phyloP scores from a whole-genome alignment of 2,797 vertebrate species.

The Trichosurus vulpecula region DNA sequence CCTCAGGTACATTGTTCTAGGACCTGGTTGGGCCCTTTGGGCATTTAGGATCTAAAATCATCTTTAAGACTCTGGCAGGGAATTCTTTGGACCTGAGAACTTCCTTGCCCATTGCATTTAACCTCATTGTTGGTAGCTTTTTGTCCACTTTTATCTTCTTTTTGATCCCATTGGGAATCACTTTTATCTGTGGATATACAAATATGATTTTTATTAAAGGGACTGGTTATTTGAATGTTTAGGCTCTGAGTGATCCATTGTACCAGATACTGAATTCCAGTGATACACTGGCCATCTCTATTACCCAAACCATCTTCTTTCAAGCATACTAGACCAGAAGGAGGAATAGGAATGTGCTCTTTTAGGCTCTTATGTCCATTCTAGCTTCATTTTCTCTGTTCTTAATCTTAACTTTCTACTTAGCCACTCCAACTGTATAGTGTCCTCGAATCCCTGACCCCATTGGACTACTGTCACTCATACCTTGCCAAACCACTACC shows the following conservation, averaged over 20 bases:
- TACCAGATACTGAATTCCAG: not conserved
- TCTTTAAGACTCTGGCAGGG: not conserved
- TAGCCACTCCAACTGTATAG: not conserved
- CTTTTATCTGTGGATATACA: not conserved
- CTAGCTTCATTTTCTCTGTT: not conserved
- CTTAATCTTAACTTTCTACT: not conserved
- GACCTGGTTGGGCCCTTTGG: not conserved
- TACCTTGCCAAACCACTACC: not conserved
- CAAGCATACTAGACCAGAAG: not conserved
- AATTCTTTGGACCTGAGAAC: not conserved
- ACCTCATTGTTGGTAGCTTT: not conserved
- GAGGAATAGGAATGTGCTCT: not conserved
- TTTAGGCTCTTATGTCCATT: not conserved
- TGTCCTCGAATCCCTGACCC: not conserved
- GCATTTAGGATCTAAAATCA: not conserved
- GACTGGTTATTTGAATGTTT: not conserved
- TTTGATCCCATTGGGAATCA: not conserved
- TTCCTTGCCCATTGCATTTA: not conserved
- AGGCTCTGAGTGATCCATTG: not conserved
- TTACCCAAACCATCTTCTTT: not conserved
- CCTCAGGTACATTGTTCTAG: not conserved
- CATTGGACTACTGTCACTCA: not conserved
- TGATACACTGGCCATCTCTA: not conserved
- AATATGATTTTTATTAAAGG: not conserved
- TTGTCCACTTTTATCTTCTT: not conserved